These are phyloP conservation scores for Chelmon rostratus DNA, from an alignment of 2,797 vertebrate species.

Conservation along the genomic window DNA sequence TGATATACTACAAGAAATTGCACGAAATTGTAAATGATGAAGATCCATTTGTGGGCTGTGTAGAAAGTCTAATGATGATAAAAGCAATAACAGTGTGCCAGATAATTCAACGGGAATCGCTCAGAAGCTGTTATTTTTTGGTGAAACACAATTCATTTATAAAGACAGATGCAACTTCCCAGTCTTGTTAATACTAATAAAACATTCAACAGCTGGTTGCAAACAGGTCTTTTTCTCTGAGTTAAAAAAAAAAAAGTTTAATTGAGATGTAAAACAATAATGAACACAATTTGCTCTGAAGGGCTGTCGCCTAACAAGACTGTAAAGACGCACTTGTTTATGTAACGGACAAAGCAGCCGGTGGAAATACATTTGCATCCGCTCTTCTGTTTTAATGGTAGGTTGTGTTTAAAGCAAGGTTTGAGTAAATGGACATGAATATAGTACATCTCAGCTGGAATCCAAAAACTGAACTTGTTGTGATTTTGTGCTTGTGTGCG, in stretches of 20 bases:
- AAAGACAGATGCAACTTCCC: conserved; percentile 20
- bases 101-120: conserved; percentile 40
- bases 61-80: conserved; percentile 31
- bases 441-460: conserved; percentile 9
- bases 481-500: conserved; percentile 15
- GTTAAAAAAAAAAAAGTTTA: not conserved
- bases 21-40: conserved; percentile 47
- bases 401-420: not conserved
- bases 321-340: conserved; percentile 27
- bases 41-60: conserved; percentile 47
- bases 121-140: conserved; percentile 13
- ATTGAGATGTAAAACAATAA: conserved; percentile 28
- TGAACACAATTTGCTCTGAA: conserved; percentile 17
- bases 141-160: conserved; percentile 30
- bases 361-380: conserved; percentile 21
- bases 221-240: not conserved
- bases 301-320: conserved; percentile 14
- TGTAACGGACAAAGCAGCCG: conserved; percentile 28
- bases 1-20: conserved; percentile 33
- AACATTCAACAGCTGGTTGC: conserved; percentile 4
- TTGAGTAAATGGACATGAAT: conserved; percentile 12
- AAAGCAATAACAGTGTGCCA: conserved; percentile 40
- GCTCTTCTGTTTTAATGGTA: conserved; percentile 4
- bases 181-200: not conserved
- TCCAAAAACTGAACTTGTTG: conserved; percentile 9